Evolutionary conservation across 37 sponge, comb jelly and placozoan species (phyloP).

Genomic region (Beroe forskalii): DNA sequence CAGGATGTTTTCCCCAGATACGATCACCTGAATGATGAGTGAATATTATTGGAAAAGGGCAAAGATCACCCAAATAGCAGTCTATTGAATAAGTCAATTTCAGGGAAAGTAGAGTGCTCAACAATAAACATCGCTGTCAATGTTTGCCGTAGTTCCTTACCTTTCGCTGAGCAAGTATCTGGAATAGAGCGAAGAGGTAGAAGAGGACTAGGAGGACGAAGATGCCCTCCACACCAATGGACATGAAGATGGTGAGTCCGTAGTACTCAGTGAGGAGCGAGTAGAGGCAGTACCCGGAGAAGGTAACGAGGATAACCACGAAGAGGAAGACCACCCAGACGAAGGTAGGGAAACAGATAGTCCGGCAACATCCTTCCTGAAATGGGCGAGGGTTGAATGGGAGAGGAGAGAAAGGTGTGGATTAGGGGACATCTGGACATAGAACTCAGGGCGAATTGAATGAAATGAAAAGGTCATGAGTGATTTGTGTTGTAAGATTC

Average conservation of each 20-base stretch:
- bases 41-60: too few species aligned
- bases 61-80: too few species aligned
- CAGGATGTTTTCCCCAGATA: conserved; percentile 48
- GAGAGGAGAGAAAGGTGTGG: too few species aligned
- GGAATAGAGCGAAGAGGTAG: conserved; percentile 62
- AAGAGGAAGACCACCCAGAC: conserved; percentile 52
- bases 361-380: conserved; percentile 45
- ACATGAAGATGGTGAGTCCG: conserved; percentile 9
- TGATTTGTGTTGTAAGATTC: too few species aligned
- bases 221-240: conserved; percentile 36
- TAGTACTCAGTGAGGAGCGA: neutral
- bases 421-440: too few species aligned
- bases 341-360: conserved; percentile 42
- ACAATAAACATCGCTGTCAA: too few species aligned
- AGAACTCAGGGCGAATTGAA: too few species aligned
- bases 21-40: conserved; percentile 8
- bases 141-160: neutral
- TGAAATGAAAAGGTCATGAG: too few species aligned
- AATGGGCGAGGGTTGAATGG: neutral
- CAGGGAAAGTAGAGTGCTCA: too few species aligned
- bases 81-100: too few species aligned
- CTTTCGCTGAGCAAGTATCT: conserved; percentile 50
- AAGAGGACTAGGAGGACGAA: conserved; percentile 23
- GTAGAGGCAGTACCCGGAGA: conserved; percentile 56
- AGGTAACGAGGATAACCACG: conserved; percentile 1